Conservation (phyloP, 2,797 vertebrate species). For the Pangasius mekongensis region DNA sequence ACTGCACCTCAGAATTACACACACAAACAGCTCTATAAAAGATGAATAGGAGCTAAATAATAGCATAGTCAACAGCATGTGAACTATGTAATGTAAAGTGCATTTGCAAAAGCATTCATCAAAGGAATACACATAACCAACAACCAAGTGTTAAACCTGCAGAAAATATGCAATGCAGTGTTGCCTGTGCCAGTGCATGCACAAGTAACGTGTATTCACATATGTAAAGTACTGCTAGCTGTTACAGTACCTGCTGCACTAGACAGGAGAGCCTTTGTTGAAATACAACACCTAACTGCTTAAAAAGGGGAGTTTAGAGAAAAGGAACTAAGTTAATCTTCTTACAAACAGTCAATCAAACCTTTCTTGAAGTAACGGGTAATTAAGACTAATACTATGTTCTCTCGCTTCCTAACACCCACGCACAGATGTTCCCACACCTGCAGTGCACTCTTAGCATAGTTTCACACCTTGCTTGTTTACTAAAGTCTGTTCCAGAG, state of each 20-base stretch:
- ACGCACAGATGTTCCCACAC: conserved; percentile 22
- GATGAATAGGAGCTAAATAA: not conserved
- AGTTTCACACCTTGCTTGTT: not conserved
- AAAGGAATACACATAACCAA: not conserved
- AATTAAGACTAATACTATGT: conserved; percentile 27
- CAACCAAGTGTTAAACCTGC: not conserved
- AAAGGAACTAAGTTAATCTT: conserved; percentile 31
- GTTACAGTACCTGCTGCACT: not conserved
- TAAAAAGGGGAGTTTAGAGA: not conserved
- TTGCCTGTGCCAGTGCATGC: not conserved
- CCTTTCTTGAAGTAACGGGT: conserved; percentile 9
- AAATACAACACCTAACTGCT: not conserved
- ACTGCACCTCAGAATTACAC: not conserved
- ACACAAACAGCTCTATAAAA: not conserved
- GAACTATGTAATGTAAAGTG: not conserved
- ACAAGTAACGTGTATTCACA: not conserved
- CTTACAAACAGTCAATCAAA: conserved; percentile 18
- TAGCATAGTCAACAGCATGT: not conserved
- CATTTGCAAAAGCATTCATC: not conserved
- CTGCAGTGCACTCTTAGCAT: not conserved
- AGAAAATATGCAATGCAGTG: not conserved
- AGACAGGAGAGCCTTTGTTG: conserved; percentile 10
- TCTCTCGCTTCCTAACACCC: conserved; percentile 6
- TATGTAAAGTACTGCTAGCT: not conserved
- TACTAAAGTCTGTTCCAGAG: too few species aligned